These are phyloP conservation scores for Tethea ocularis DNA, from an alignment of 2,888 invertebrate species.

Conservation along the genomic window DNA sequence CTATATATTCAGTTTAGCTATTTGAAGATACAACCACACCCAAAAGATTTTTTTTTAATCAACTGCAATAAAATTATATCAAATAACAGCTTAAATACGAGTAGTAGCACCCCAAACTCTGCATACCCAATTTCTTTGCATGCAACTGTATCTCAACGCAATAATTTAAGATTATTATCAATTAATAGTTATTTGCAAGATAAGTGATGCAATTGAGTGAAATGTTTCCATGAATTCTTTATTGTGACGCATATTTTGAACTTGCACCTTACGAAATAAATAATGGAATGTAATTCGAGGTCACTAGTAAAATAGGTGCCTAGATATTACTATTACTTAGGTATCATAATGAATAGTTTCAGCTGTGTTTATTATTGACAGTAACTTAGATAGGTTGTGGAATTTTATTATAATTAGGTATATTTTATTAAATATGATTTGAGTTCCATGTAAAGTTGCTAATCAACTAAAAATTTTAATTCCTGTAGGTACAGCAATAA, in stretches of 20 bases:
- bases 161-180: neutral
- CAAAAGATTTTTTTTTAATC: neutral
- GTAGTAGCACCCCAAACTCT: neutral
- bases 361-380: neutral
- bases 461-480: no score
- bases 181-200: neutral
- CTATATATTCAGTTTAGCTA: no score
- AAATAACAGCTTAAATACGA: neutral
- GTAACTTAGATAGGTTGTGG: no score
- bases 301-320: neutral
- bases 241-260: neutral
- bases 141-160: neutral
- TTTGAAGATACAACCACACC: no score
- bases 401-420: no score
- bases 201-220: neutral
- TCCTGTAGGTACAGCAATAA: no score
- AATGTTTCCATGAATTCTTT: neutral
- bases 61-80: neutral
- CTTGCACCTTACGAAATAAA: slow-evolving; percentile 10
- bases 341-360: neutral
- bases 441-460: no score
- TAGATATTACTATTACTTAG: neutral
- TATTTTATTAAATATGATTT: no score
- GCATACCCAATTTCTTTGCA: neutral
- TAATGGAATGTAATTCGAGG: neutral